Conservation (phyloP, 2,888 invertebrate species). For the Creontiades dilutus region DNA sequence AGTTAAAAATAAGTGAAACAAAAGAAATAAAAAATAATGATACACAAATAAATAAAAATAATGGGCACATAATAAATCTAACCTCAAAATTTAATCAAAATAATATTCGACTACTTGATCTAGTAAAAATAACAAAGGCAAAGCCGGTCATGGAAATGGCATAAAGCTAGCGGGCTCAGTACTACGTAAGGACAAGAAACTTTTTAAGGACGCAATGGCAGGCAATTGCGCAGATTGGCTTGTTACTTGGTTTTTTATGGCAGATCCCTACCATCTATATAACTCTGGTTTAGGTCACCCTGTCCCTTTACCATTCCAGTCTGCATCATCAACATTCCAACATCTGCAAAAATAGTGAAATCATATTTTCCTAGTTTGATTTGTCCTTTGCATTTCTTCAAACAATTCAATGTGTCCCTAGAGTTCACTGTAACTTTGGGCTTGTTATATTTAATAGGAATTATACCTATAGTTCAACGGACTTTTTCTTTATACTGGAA, state of each 20-base stretch:
- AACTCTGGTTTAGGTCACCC: conserved; percentile 83
- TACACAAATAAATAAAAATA: conserved; percentile 10
- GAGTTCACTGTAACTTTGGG: no score
- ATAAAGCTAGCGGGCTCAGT: conserved; percentile 74
- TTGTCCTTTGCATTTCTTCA: no score
- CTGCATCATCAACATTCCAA: conserved; percentile 98
- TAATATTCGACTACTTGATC: conserved; percentile 54
- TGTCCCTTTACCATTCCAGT: conserved; percentile 92
- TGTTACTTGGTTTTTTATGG: conserved; percentile 69
- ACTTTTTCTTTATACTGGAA: no score
- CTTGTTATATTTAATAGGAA: no score
- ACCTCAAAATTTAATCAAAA: conserved; percentile 50
- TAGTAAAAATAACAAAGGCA: conserved; percentile 72
- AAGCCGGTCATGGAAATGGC: conserved; percentile 74
- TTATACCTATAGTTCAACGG: no score
- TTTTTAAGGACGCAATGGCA: conserved; percentile 73
- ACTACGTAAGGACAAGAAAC: conserved; percentile 73
- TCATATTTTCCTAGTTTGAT: conserved; percentile 56
- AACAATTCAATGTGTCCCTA: no score
- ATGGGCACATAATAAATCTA: conserved; percentile 34
- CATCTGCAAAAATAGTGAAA: conserved; percentile 87
- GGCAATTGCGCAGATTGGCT: conserved; percentile 72
- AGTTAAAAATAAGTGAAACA: conserved; percentile 43
- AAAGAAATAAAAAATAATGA: conserved; percentile 45
- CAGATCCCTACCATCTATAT: conserved; percentile 76